These are phyloP conservation scores for Xanthostigma xanthostigma DNA, from an alignment of 2,888 invertebrate genomes.

Conservation along the genomic window DNA sequence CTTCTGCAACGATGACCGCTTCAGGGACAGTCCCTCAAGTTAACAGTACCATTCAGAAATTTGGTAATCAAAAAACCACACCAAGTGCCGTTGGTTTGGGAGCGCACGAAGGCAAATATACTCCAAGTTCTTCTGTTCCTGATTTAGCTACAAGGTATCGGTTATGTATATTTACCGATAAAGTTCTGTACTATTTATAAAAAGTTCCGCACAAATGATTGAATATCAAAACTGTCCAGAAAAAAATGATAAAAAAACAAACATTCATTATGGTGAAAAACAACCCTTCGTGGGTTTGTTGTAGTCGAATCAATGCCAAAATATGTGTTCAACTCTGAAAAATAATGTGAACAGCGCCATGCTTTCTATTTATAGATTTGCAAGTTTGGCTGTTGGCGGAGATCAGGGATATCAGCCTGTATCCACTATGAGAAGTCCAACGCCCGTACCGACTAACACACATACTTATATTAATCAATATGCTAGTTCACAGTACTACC, in stretches of 20 bases:
- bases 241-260: too few relatives aligned
- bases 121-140: conserved; percentile 51
- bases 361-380: conserved; percentile 37
- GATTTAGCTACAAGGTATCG: conserved; percentile 38
- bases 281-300: too few relatives aligned
- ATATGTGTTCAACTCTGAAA: too few relatives aligned
- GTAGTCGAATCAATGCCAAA: too few relatives aligned
- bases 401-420: conserved; percentile 21
- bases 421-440: conserved; percentile 25
- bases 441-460: conserved; percentile 29
- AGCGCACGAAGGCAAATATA: conserved; percentile 70
- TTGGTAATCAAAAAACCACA: conserved; percentile 55
- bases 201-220: too few relatives aligned
- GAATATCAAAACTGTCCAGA: too few relatives aligned
- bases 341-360: background rate
- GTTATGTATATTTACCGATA: too few relatives aligned
- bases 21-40: conserved; percentile 13
- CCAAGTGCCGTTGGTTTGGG: conserved; percentile 50
- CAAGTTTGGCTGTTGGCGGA: conserved; percentile 45
- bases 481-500: conserved; percentile 33
- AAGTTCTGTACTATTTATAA: too few relatives aligned
- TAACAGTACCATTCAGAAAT: conserved; percentile 41
- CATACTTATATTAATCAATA: conserved; percentile 43
- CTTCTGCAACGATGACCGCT: conserved; percentile 8
- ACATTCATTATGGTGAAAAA: background rate